Base-by-base conservation (phyloP, 2,888 invertebrate species). In the Rosalia funebris region DNA sequence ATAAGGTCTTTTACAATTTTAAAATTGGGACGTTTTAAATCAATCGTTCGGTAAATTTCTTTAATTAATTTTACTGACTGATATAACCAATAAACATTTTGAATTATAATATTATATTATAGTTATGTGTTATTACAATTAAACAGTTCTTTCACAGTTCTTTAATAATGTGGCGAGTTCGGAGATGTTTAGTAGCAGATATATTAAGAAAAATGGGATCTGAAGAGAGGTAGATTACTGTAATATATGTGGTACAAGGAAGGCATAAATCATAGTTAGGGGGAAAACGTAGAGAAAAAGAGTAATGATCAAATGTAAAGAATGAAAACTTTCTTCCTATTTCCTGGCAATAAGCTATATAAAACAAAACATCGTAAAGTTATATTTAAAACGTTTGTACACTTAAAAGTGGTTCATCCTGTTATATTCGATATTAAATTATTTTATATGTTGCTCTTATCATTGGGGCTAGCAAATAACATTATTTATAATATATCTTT, bases 121-220 rank as follows among this genome's bases (percentile, higher is more conserved):
- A n/a, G n/a, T n/a, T n/a, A n/a, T n/a, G n/a, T n/a, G n/a, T n/a
- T n/a, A n/a, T n/a, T n/a, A n/a, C n/a, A n/a, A n/a, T n/a, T n/a
- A n/a, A n/a, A n/a, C n/a, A n/a, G n/a, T n/a, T n/a, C n/a, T n/a
- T n/a, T n/a, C n/a, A n/a, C n/a, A n/a, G n/a, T n/a, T n/a, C n/a
- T n/a, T n/a, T n/a, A n/a, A n/a, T n/a, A n/a, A n/a, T n/a, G n/a
- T n/a, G n/a, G n/a, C n/a, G n/a, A n/a, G n/a, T n/a, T 65, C 77
- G 76, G 77, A 76, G 77, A 79, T 80, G 79, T 78, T 79, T 77
- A 76, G 78, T 74, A 72, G 70, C 72, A 77, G 75, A 77, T 77
- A 77, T 80, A 81, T 81, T 79, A 79, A 80, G 80, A 81, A 80
- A 80, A 81, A 81, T 80, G 77, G 79, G 75, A 77, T 74, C 76